Percentiles rank a stretch among this genome's conserved stretches.
phyloP scores from a whole-genome alignment of 2,797 vertebrate species.

The Hapalemur alaotrensis region DNA sequence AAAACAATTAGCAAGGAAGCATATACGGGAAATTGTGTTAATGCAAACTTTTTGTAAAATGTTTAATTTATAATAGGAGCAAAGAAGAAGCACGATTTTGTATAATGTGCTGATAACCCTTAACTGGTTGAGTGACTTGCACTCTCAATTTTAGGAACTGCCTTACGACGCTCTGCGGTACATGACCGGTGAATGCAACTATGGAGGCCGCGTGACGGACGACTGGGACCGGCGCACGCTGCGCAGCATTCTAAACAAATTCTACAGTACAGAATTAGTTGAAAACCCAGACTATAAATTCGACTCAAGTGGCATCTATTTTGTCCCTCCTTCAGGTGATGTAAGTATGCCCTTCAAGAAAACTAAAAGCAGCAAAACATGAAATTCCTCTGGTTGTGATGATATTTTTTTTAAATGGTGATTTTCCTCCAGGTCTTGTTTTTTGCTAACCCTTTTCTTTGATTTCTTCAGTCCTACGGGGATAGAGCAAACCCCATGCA shows the following conservation, averaged over 20 bases:
- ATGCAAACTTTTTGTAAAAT: not conserved
- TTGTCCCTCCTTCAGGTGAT: conserved; percentile 88
- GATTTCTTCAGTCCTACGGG: not conserved
- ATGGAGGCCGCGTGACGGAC: conserved; percentile 91
- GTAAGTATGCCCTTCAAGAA: conserved; percentile 77
- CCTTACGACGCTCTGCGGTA: conserved; percentile 91
- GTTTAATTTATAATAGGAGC: not conserved
- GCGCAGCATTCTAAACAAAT: conserved; percentile 89
- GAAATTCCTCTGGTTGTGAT: not conserved
- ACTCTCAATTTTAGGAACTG: conserved; percentile 85
- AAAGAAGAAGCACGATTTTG: not conserved
- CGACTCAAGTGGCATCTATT: conserved; percentile 91
- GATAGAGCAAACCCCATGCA: not conserved
- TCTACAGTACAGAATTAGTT: conserved; percentile 86
- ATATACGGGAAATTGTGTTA: not conserved
- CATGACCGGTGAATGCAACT: conserved; percentile 93
- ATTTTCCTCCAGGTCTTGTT: not conserved
- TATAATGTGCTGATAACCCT: rapidly evolving
- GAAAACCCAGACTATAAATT: conserved; percentile 86
- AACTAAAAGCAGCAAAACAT: not conserved
- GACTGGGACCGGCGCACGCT: conserved; percentile 93
- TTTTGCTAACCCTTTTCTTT: not conserved
- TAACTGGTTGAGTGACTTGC: not conserved
- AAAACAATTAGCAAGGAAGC: not conserved
- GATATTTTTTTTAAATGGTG: not conserved